These are phyloP conservation scores for Zeus faber DNA, from an alignment of 2,113 vertebrate species.

Conservation along the genomic window DNA sequence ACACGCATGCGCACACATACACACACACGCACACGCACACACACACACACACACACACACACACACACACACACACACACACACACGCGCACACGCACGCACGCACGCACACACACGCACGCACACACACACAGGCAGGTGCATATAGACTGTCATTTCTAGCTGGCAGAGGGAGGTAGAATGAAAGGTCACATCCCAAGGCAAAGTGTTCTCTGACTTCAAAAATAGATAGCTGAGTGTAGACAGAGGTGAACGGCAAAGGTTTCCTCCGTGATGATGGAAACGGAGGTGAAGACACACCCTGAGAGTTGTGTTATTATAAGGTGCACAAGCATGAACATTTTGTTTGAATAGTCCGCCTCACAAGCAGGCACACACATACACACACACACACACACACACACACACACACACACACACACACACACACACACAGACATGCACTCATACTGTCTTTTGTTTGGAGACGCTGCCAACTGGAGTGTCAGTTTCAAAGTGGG, in stretches of 20 bases:
- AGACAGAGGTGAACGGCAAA: conserved; percentile 12
- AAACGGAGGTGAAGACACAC: background rate
- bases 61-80: conserved; percentile 19
- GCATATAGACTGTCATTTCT: background rate
- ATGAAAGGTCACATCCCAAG: conserved; percentile 39
- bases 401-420: conserved; percentile 21
- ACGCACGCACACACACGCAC: conserved; percentile 5
- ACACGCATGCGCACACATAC: background rate
- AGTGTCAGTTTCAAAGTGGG: conserved; percentile 71
- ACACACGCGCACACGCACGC: background rate
- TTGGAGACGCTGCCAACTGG: conserved; percentile 50
- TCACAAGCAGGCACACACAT: too few relatives aligned
- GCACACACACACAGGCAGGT: background rate
- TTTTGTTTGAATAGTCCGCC: conserved; percentile 33
- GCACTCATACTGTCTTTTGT: conserved; percentile 42
- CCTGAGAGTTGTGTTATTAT: background rate
- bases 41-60: conserved; percentile 11
- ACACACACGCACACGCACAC: conserved; percentile 11
- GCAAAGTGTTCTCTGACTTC: conserved; percentile 20
- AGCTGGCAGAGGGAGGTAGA: conserved; percentile 28
- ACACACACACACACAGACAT: conserved; percentile 18
- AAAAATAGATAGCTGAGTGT: conserved; percentile 47
- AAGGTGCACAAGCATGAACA: conserved; percentile 15
- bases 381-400: conserved; percentile 10
- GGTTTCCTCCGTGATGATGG: conserved; percentile 12